These are phyloP conservation scores for Drosophila vallismaia DNA, from an alignment of 2,888 invertebrate genomes.

Conservation along the genomic window DNA sequence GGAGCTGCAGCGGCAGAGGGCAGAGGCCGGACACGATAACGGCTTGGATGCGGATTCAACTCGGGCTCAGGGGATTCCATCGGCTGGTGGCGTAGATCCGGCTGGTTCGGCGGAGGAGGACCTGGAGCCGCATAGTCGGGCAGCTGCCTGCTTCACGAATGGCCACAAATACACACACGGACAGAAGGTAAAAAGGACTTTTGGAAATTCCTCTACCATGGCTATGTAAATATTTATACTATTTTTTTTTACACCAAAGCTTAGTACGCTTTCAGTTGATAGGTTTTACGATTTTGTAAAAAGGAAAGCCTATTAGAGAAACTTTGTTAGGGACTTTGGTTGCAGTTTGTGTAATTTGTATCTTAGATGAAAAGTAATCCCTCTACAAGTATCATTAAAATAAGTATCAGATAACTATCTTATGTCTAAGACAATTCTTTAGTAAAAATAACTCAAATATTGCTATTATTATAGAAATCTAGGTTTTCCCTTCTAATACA, in stretches of 20 bases:
- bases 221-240: neutral
- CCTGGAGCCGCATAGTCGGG: constrained; percentile 80
- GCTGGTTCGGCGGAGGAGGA: constrained; percentile 60
- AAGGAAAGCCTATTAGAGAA: no score
- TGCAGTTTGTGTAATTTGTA: no score
- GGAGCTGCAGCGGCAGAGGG: constrained; percentile 63
- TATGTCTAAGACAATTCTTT: no score
- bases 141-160: constrained; percentile 82
- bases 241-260: neutral
- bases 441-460: no score
- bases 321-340: no score
- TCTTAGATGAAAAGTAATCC: no score
- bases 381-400: no score
- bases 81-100: constrained; percentile 24
- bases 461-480: no score
- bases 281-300: neutral
- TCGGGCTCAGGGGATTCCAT: constrained; percentile 25
- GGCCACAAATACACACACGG: constrained; percentile 83
- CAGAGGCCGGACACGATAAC: constrained; percentile 39
- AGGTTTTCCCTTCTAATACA: neutral
- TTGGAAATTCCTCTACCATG: neutral
- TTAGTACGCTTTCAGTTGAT: neutral
- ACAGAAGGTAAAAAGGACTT: constrained; percentile 81
- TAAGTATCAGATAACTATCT: no score
- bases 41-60: constrained; percentile 28